phyloP scores from a whole-genome alignment of 2,888 invertebrate species.

The Fragum sueziense region DNA sequence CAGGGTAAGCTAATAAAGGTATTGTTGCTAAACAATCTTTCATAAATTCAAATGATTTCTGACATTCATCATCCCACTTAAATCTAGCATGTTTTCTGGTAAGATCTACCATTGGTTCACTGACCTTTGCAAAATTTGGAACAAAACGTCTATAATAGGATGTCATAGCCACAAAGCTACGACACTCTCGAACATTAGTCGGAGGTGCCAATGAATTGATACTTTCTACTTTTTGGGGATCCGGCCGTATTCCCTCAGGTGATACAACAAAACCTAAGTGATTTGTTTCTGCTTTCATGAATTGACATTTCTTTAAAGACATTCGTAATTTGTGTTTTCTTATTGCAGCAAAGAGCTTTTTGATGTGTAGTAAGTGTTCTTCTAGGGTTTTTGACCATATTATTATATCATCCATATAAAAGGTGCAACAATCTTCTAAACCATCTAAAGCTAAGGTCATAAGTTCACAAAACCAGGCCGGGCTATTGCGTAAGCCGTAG shows the following conservation, averaged over 20 bases:
- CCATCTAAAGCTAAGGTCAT: background rate
- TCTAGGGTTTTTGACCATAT: background rate
- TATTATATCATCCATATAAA: slow-evolving; percentile 15
- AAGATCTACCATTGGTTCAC: too few relatives aligned
- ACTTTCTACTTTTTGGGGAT: slow-evolving; percentile 19
- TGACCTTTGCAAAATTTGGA: too few relatives aligned
- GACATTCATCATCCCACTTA: too few relatives aligned
- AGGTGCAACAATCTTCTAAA: background rate
- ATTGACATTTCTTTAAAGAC: slow-evolving; percentile 19
- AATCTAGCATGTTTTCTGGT: too few relatives aligned
- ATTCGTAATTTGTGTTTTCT: background rate
- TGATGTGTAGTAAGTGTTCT: background rate
- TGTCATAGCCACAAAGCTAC: too few relatives aligned
- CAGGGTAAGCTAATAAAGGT: too few relatives aligned
- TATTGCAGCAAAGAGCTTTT: background rate
- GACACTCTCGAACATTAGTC: slow-evolving; percentile 34
- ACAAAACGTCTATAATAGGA: too few relatives aligned
- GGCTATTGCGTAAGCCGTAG: background rate
- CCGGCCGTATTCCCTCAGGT: slow-evolving; percentile 11
- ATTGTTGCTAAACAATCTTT: too few relatives aligned
- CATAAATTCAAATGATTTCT: too few relatives aligned
- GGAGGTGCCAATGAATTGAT: slow-evolving; percentile 13
- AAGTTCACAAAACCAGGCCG: background rate
- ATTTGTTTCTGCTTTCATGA: slow-evolving; percentile 14
- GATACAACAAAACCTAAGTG: slow-evolving; percentile 20